Percentiles rank a stretch among this genome's conserved stretches.
Conservation (phyloP, 2,113 vertebrate species). For the Charina bottae region DNA sequence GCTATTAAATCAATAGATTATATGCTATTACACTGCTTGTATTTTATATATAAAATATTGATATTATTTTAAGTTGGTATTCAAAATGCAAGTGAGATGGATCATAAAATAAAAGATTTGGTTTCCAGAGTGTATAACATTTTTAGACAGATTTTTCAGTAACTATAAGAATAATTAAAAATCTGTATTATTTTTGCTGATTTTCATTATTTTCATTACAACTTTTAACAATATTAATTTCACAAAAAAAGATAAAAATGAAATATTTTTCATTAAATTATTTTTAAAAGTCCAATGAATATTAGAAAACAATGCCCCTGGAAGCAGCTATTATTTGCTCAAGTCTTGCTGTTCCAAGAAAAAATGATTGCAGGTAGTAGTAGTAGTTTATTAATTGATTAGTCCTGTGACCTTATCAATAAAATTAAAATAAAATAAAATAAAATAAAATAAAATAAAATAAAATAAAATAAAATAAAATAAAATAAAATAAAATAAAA, state of each 20-base stretch:
- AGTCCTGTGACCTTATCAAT: no score
- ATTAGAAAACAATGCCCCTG: constrained; percentile 77
- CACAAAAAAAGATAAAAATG: constrained; percentile 80
- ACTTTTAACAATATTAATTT: constrained; percentile 75
- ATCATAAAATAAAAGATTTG: constrained; percentile 1
- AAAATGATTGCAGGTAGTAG: constrained; percentile 73
- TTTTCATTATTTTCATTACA: constrained; percentile 73
- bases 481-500: no score
- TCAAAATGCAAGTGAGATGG: background rate
- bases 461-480: no score
- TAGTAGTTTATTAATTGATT: no score
- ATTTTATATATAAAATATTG: no score
- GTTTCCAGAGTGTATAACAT: constrained; percentile 31
- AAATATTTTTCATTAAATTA: constrained; percentile 78
- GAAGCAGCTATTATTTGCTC: constrained; percentile 75
- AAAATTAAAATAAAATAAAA: no score
- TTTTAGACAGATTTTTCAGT: constrained; percentile 53
- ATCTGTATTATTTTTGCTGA: constrained; percentile 75
- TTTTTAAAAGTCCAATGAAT: constrained; percentile 72
- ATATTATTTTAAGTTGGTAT: background rate
- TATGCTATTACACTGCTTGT: no score
- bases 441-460: no score
- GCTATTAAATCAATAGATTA: no score
- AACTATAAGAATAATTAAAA: constrained; percentile 63
- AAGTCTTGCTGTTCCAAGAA: constrained; percentile 68